phyloP scores from a whole-genome alignment of 1,140 invertebrate genomes.

The Liolophura sinensis region DNA sequence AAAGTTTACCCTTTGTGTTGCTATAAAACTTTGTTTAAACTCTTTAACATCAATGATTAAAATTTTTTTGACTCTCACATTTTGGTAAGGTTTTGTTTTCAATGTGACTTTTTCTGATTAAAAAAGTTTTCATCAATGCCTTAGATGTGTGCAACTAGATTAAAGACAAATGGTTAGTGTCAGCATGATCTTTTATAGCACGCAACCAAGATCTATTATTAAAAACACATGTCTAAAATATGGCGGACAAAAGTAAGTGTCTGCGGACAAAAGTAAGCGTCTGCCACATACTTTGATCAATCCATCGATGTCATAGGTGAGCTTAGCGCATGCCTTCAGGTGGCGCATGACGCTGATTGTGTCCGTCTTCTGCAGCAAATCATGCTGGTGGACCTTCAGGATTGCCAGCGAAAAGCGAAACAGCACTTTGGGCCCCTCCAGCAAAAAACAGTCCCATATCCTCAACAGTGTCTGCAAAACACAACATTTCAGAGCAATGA shows the following conservation, averaged over 20 bases:
- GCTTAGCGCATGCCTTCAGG: conserved; percentile 61
- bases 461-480: conserved; percentile 61
- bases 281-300: conserved; percentile 55
- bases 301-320: conserved; percentile 62
- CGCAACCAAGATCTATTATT: neutral
- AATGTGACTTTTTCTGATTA: neutral
- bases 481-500: neutral
- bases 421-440: conserved; percentile 58
- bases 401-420: conserved; percentile 57
- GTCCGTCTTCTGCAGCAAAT: conserved; percentile 58
- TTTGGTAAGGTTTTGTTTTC: neutral
- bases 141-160: too few species aligned
- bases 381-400: conserved; percentile 56
- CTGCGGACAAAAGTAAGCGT: neutral
- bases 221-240: neutral
- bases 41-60: conserved; percentile 3
- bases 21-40: neutral
- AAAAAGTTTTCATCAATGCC: neutral
- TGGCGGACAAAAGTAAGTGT: neutral
- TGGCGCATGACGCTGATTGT: conserved; percentile 63
- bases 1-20: too few species aligned
- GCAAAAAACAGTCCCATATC: conserved; percentile 60
- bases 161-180: too few species aligned
- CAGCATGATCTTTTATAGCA: too few species aligned
- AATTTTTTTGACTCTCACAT: neutral